Conservation (phyloP, 2,113 vertebrate genomes). For the Phylloscopus trochilus region DNA sequence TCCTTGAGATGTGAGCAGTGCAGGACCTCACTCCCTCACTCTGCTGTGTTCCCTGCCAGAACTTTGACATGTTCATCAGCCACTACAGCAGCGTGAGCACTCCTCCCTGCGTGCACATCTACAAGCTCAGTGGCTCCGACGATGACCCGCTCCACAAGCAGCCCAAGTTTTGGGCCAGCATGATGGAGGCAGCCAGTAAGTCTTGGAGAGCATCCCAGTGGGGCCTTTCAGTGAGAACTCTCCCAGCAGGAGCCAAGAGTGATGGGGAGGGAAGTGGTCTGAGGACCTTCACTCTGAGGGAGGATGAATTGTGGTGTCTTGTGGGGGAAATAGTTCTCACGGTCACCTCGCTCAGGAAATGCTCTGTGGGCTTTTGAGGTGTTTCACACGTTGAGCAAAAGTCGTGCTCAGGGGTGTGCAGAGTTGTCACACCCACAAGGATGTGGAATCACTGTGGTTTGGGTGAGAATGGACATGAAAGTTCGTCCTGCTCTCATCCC, state of each 20-base stretch:
- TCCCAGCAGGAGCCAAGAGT: fast-evolving
- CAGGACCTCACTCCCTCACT: not conserved
- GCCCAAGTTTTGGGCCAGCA: constrained; percentile 95
- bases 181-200: constrained; percentile 97
- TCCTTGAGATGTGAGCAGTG: not conserved
- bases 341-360: not conserved
- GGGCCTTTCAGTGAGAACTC: fast-evolving
- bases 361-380: not conserved
- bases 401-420: not conserved
- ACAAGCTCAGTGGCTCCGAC: constrained; percentile 85
- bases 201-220: fast-evolving
- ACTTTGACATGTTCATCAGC: constrained; percentile 97
- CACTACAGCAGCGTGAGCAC: constrained; percentile 96
- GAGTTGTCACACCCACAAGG: not conserved
- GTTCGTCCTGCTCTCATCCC: not conserved
- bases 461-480: not conserved
- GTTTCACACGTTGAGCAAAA: not conserved
- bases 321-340: fast-evolving
- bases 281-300: not conserved
- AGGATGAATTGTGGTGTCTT: not conserved
- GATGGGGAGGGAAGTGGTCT: not conserved
- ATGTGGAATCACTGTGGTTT: not conserved
- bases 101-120: constrained; percentile 92
- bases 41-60: constrained; percentile 64
- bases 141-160: constrained; percentile 85